Base-by-base conservation (phyloP, 2,888 invertebrate genomes). In the Epistrophella euchroma region DNA sequence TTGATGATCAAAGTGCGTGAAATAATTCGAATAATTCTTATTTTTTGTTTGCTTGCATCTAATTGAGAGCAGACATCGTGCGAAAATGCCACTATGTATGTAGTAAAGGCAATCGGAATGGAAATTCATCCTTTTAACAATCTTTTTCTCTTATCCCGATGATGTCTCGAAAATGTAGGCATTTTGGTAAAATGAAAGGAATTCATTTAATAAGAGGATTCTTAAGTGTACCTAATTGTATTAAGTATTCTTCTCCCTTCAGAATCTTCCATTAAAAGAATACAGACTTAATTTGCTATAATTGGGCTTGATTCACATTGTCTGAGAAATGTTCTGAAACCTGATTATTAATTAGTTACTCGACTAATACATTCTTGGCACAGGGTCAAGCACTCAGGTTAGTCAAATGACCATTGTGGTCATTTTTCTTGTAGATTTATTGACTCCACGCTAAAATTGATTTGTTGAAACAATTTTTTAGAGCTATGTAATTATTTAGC, bases 1-100 rank as follows among this genome's bases (percentile, higher is more conserved):
- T 77, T 55, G 19, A 47, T 47, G 45, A 73, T 83, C 43, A 68
- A 78, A 74, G 73, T 78, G 83, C 83, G 83, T 71, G 62, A 74
- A 70, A 60, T 74, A 40, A 68, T 70, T 73, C 52, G 56, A 70
- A 58, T 55, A 47, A 43, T 55, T 76, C 66, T 68, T 68, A n/a
- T 43, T 52, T 50, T 40, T 40, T 19, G 35, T 83, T 72, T 68
- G 9, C 15, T 40, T 4, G 55, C 62, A 40, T 70, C 55, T 70
- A 70, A 78, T 83, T 83, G 70, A 45, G 56, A 52, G 47, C 22
- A 62, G 60, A 64, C 74, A 78, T 78, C 78, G 83, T 81, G 76
- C 56, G 71, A 76, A 71, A 76, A 64, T 81, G 62, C 56, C 7
- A 22, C 55, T 55, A 19, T 22, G 13, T 15, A 11, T n/a, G n/a